These are phyloP conservation scores for Heliconius himera DNA, from an alignment of 1,140 invertebrate species.

Conservation along the genomic window DNA sequence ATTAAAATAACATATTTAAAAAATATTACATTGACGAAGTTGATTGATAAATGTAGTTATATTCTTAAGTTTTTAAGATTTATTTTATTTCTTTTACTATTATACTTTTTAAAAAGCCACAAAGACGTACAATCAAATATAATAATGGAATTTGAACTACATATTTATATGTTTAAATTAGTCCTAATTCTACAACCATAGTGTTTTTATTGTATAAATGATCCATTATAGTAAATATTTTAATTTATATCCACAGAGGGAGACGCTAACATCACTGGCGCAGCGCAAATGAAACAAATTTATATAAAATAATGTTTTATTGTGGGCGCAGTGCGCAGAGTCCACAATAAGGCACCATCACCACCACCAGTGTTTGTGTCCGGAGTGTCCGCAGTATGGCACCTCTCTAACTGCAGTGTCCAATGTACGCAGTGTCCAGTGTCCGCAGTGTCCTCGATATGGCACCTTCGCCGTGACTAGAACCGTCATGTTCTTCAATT, in stretches of 20 bases:
- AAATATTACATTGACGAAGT: no score
- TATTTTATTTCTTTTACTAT: no score
- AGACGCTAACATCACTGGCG: conserved; percentile 41
- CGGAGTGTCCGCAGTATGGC: neutral
- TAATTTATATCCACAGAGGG: conserved; percentile 13
- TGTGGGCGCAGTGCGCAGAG: conserved; percentile 18
- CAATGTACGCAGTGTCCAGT: neutral
- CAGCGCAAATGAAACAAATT: conserved; percentile 60
- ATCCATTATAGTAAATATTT: neutral
- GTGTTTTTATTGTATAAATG: no score
- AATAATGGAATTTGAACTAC: no score
- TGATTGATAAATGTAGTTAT: no score
- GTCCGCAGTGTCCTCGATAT: conserved; percentile 43
- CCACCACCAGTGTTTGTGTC: neutral
- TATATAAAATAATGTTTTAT: conserved; percentile 64
- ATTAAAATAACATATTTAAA: no score
- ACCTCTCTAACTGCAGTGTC: neutral
- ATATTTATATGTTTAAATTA: no score
- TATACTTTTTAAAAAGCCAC: no score
- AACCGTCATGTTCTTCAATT: conserved; percentile 47
- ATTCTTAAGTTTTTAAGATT: no score
- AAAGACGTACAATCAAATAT: no score
- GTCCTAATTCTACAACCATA: no score
- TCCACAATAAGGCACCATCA: neutral
- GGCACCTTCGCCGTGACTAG: conserved; percentile 66